Conservation (phyloP, 2,888 invertebrate species). For the Phengaris arion region DNA sequence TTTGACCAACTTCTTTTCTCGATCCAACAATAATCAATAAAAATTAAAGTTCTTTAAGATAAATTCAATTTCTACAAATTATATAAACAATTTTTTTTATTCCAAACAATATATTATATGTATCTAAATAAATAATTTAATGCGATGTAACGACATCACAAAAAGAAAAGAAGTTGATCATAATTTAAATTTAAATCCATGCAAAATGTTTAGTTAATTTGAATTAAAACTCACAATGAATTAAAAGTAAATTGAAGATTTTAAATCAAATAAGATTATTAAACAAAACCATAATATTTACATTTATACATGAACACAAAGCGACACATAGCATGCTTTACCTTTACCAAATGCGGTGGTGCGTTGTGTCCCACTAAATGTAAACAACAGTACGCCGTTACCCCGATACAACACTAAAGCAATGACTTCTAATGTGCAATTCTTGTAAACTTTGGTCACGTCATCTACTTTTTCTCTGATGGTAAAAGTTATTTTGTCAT, state of each 20-base stretch:
- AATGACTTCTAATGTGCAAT: conserved; percentile 48
- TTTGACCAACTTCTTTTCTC: conserved; percentile 63
- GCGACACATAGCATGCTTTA: conserved; percentile 71
- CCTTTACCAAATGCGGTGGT: conserved; percentile 72
- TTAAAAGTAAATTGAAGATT: neutral
- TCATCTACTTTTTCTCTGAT: neutral
- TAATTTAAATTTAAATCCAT: conserved; percentile 43
- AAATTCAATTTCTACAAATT: neutral
- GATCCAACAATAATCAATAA: neutral
- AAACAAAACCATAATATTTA: conserved; percentile 35
- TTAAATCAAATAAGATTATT: conserved; percentile 26
- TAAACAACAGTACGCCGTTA: conserved; percentile 53
- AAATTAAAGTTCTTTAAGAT: neutral
- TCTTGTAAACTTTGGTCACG: conserved; percentile 52
- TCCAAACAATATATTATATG: neutral
- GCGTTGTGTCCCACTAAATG: conserved; percentile 60
- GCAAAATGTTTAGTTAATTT: conserved; percentile 42
- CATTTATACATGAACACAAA: conserved; percentile 51
- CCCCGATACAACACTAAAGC: conserved; percentile 43
- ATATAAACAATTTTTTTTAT: too few relatives aligned
- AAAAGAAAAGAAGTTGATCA: conserved; percentile 63
- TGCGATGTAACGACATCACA: neutral
- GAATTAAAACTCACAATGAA: neutral
- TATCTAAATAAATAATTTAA: too few relatives aligned
- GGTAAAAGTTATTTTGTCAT: neutral